Evolutionary conservation across 2,113 vertebrate genomes (phyloP).

Genomic region (Muntiacus reevesi): DNA sequence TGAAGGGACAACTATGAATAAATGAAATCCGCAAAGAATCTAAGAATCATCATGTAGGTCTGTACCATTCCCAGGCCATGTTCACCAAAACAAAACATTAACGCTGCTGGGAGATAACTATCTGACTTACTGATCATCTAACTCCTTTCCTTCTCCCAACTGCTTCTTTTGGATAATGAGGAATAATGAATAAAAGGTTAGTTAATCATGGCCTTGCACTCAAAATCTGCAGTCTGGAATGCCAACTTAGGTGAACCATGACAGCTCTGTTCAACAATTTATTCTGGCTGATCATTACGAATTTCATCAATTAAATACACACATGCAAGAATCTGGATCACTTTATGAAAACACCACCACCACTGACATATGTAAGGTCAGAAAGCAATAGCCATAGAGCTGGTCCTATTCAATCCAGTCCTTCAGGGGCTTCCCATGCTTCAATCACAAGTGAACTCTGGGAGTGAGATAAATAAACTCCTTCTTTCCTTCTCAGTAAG

Average conservation of each 20-base stretch:
- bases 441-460: neutral
- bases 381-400: too few relatives aligned
- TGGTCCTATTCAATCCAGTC: neutral
- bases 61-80: neutral
- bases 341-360: neutral
- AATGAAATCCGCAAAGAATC: neutral
- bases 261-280: neutral
- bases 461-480: neutral
- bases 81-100: neutral
- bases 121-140: neutral
- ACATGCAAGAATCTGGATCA: neutral
- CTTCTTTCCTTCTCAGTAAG: slow-evolving; percentile 50
- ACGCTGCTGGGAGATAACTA: neutral
- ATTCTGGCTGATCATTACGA: neutral
- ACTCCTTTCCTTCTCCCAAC: neutral
- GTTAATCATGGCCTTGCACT: neutral
- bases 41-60: neutral
- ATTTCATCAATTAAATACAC: neutral
- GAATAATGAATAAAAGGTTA: neutral
- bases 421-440: neutral
- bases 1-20: neutral
- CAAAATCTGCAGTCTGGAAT: neutral
- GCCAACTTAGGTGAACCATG: neutral
- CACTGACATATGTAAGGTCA: neutral
- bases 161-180: neutral